Percentiles rank a stretch among this genome's conserved stretches.
Evolutionary conservation across 2,888 invertebrate species (phyloP).

Genomic region (Hemicrepidius hirtus): DNA sequence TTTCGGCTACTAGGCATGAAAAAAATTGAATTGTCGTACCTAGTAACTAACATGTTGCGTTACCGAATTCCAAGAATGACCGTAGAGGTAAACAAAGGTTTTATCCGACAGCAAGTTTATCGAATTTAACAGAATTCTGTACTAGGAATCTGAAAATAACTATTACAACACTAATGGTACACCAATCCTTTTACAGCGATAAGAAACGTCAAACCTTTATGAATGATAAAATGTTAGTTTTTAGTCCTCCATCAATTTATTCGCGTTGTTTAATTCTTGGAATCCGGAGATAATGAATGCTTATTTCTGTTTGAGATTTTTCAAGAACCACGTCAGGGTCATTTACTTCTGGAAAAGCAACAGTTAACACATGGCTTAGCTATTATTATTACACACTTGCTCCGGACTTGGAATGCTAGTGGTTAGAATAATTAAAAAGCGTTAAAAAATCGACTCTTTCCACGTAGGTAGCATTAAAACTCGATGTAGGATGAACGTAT

Average conservation of each 20-base stretch:
- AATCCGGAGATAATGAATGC: slow-evolving; percentile 45
- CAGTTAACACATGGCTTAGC: slow-evolving; percentile 24
- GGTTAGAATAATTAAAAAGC: slow-evolving; percentile 10
- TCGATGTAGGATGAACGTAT: too few relatives aligned
- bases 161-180: slow-evolving; percentile 20
- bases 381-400: slow-evolving; percentile 32
- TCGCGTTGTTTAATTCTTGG: slow-evolving; percentile 35
- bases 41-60: too few relatives aligned
- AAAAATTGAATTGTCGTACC: too few relatives aligned
- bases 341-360: slow-evolving; percentile 46
- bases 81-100: neutral
- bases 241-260: slow-evolving; percentile 35
- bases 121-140: neutral
- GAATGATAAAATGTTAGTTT: slow-evolving; percentile 28
- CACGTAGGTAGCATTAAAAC: too few relatives aligned
- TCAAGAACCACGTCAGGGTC: slow-evolving; percentile 48
- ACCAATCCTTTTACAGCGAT: slow-evolving; percentile 24
- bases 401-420: slow-evolving; percentile 33
- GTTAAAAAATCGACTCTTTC: neutral
- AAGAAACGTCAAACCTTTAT: slow-evolving; percentile 24
- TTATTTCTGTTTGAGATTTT: slow-evolving; percentile 43
- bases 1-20: too few relatives aligned
- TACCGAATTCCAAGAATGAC: neutral
- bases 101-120: neutral
- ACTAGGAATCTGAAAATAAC: slow-evolving; percentile 18